Percentiles rank a stretch among this genome's conserved stretches.
These are phyloP conservation scores for Scaeva pyrastri DNA, from an alignment of 2,888 invertebrate species.

Conservation along the genomic window DNA sequence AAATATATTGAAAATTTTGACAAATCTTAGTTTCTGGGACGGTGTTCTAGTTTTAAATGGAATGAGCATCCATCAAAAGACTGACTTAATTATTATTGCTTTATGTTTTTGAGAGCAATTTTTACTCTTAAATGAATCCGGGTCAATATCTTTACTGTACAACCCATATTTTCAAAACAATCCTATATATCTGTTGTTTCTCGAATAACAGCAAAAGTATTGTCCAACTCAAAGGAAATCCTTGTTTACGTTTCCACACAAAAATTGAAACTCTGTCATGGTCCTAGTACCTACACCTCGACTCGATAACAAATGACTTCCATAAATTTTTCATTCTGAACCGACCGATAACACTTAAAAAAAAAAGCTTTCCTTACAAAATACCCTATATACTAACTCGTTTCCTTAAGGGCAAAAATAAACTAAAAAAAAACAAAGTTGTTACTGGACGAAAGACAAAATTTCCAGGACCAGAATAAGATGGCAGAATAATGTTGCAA, in stretches of 20 bases:
- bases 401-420: background rate
- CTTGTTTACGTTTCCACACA: slow-evolving; percentile 1
- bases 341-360: slow-evolving; percentile 31
- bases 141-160: too few relatives aligned
- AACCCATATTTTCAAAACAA: too few relatives aligned
- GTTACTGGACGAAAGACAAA: slow-evolving; percentile 28
- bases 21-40: too few relatives aligned
- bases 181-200: background rate
- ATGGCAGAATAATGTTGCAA: slow-evolving; percentile 10
- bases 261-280: background rate
- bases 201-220: too few relatives aligned
- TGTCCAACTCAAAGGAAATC: background rate
- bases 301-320: slow-evolving; percentile 31
- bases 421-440: too few relatives aligned
- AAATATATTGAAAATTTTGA: too few relatives aligned
- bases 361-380: background rate
- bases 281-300: background rate
- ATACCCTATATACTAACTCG: background rate
- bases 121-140: too few relatives aligned
- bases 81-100: too few relatives aligned
- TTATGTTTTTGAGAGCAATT: too few relatives aligned
- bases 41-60: too few relatives aligned
- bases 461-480: background rate
- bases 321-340: slow-evolving; percentile 52
- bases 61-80: too few relatives aligned